Percentiles rank a stretch among this genome's conserved stretches.
Conservation (phyloP, 1,140 invertebrate species). For the Drosophila sproati region DNA sequence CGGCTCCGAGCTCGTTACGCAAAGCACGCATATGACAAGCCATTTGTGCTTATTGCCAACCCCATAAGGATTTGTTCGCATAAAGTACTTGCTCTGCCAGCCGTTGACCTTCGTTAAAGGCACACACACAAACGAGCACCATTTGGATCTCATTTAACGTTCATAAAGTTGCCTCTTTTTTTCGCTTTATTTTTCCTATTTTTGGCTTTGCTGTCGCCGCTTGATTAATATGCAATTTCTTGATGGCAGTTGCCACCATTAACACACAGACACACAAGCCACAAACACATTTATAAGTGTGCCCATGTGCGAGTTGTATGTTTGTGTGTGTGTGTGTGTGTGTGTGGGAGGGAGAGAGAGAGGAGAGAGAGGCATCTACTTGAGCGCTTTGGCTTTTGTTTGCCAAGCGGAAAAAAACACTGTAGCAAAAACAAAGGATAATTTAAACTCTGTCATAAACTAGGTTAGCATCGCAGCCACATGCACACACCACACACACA, state of each 20-base stretch:
- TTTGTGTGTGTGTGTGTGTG: conserved; percentile 18
- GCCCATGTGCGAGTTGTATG: not conserved
- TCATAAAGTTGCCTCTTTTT: conserved; percentile 41
- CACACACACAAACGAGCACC: conserved; percentile 29
- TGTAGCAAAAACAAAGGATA: conserved; percentile 78
- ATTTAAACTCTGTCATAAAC: conserved; percentile 82
- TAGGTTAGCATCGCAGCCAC: conserved; percentile 71
- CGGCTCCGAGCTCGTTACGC: conserved; percentile 60
- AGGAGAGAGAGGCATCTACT: conserved; percentile 32
- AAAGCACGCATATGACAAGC: conserved; percentile 77
- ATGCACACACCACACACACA: conserved; percentile 33
- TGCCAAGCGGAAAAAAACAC: conserved; percentile 68
- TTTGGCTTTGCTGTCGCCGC: conserved; percentile 42
- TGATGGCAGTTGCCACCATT: conserved; percentile 66
- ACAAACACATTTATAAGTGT: conserved; percentile 54
- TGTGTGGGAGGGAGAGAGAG: not conserved
- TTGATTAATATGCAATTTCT: conserved; percentile 82
- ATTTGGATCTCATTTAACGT: conserved; percentile 69
- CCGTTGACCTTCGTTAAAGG: conserved; percentile 45
- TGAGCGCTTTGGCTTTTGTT: conserved; percentile 57
- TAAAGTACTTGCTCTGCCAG: conserved; percentile 26
- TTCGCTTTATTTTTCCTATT: conserved; percentile 12
- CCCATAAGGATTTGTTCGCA: conserved; percentile 68
- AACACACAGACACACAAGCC: conserved; percentile 47
- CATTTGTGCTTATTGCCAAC: conserved; percentile 78